phyloP scores from a whole-genome alignment of 2,113 vertebrate genomes.

The Sminthopsis crassicaudata region DNA sequence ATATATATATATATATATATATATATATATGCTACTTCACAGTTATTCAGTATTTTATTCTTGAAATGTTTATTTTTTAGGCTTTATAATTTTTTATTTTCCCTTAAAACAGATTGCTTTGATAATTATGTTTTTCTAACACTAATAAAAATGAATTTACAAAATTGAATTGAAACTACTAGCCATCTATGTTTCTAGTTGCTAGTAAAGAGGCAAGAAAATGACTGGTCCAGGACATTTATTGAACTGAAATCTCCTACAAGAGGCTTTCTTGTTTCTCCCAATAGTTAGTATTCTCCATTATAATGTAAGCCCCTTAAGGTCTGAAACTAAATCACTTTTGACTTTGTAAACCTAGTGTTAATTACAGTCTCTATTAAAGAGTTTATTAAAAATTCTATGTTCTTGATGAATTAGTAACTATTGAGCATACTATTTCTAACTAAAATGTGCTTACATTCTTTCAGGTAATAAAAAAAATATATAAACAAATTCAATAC shows the following conservation, averaged over 20 bases:
- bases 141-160: neutral
- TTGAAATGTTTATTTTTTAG: neutral
- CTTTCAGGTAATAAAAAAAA: neutral
- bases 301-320: neutral
- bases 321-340: neutral
- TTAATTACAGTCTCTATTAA: neutral
- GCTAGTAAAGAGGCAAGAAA: neutral
- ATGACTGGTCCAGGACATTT: neutral
- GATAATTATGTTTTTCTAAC: neutral
- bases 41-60: neutral
- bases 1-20: no score
- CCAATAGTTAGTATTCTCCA: neutral
- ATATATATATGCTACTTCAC: neutral
- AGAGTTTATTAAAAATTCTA: neutral
- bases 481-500: neutral
- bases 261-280: neutral
- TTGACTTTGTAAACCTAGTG: neutral
- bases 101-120: neutral
- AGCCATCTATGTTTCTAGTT: neutral
- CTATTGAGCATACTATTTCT: neutral
- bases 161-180: neutral
- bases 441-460: neutral
- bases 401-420: neutral
- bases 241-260: neutral
- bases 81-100: neutral